phyloP scores from a whole-genome alignment of 1,140 invertebrate species.

The Bicyclus anynana region DNA sequence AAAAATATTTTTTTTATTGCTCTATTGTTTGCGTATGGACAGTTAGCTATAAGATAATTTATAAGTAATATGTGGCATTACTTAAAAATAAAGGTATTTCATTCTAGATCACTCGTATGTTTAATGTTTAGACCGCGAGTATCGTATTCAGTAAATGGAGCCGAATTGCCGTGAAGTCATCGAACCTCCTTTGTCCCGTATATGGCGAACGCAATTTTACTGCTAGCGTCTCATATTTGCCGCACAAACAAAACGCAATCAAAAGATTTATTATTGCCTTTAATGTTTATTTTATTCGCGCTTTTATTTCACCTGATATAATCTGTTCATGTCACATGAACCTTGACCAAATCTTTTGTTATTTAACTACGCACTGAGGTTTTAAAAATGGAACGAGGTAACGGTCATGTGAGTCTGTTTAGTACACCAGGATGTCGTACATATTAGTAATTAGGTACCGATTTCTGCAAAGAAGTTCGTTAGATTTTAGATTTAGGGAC shows the following conservation, averaged over 20 bases:
- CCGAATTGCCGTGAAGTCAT: conserved; percentile 41
- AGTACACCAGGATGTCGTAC: too few species aligned
- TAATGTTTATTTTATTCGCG: background rate
- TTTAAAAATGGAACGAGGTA: background rate
- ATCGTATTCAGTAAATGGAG: conserved; percentile 35
- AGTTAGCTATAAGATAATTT: too few species aligned
- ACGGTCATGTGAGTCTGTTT: background rate
- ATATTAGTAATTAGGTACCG: too few species aligned
- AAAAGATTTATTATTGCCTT: conserved; percentile 13
- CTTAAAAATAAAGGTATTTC: too few species aligned
- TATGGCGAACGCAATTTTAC: conserved; percentile 50
- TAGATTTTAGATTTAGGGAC: too few species aligned
- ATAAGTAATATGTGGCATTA: too few species aligned
- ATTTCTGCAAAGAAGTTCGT: too few species aligned
- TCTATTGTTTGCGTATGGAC: too few species aligned
- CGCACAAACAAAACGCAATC: conserved; percentile 22
- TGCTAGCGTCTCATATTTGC: conserved; percentile 36
- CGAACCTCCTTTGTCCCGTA: conserved; percentile 66
- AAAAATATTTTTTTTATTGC: too few species aligned
- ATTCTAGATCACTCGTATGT: too few species aligned
- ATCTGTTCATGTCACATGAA: background rate
- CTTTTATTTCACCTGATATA: background rate
- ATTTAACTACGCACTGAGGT: background rate
- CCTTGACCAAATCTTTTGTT: background rate
- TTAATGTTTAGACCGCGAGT: background rate